phyloP scores from a whole-genome alignment of 2,888 invertebrate species.

The Drosophila pegasa region DNA sequence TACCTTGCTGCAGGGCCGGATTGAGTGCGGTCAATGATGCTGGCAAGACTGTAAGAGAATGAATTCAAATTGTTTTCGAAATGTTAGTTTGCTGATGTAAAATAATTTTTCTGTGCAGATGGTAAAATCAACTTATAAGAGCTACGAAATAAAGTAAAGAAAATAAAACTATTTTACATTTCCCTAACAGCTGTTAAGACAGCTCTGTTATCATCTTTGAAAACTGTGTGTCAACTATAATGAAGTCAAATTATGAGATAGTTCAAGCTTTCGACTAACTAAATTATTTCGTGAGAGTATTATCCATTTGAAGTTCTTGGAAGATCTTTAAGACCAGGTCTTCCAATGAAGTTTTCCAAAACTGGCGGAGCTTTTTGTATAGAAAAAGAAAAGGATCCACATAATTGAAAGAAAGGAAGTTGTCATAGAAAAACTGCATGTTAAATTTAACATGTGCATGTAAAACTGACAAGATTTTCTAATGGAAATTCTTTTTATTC shows the following conservation, averaged over 20 bases:
- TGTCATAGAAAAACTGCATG: background rate
- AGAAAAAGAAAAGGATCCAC: too few species aligned
- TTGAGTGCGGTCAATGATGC: conserved; percentile 84
- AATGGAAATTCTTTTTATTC: too few species aligned
- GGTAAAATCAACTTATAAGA: background rate
- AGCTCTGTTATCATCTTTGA: too few species aligned
- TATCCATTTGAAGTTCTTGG: too few species aligned
- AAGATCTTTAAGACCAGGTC: too few species aligned
- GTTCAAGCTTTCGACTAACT: background rate
- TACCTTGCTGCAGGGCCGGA: conserved; percentile 85
- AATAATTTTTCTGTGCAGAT: background rate
- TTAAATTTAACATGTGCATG: background rate
- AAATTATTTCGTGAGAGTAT: too few species aligned
- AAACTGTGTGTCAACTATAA: too few species aligned
- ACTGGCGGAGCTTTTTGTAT: too few species aligned
- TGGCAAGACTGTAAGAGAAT: conserved; percentile 80
- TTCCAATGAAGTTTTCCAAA: too few species aligned
- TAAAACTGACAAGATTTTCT: too few species aligned
- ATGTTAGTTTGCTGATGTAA: conserved; percentile 9
- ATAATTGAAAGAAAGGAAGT: too few species aligned
- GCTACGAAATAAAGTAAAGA: background rate
- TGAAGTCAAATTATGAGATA: background rate
- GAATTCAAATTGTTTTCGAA: conserved; percentile 5
- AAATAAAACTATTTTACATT: background rate
- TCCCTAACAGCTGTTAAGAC: background rate